phyloP scores from a whole-genome alignment of 1,140 invertebrate genomes.

The Battus philenor region DNA sequence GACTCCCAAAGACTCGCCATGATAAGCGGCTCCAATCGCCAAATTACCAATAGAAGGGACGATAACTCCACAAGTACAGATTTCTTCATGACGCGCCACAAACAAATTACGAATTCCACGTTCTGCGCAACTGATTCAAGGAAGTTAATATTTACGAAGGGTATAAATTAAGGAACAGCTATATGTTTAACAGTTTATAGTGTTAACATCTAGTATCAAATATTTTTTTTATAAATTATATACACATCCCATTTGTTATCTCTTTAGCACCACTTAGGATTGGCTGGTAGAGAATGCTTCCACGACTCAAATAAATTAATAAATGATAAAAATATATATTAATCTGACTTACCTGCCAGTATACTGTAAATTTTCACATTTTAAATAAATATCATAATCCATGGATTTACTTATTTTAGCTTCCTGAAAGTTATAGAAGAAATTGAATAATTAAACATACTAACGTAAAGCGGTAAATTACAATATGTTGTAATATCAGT shows the following conservation, averaged over 20 bases:
- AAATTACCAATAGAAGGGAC: slow-evolving; percentile 55
- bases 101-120: slow-evolving; percentile 54
- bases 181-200: no score
- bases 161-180: no score
- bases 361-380: slow-evolving; percentile 67
- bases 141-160: not conserved
- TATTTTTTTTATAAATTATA: no score
- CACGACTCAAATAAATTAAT: no score
- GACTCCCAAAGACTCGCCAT: slow-evolving; percentile 40
- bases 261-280: no score
- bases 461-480: no score
- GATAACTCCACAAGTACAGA: slow-evolving; percentile 36
- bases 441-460: not conserved
- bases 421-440: slow-evolving; percentile 40
- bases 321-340: no score
- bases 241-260: no score
- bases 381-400: slow-evolving; percentile 65
- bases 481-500: not conserved
- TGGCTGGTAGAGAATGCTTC: no score
- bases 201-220: no score
- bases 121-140: slow-evolving; percentile 45
- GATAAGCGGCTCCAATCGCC: slow-evolving; percentile 54
- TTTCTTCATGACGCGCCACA: slow-evolving; percentile 30
- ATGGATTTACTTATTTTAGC: slow-evolving; percentile 64
- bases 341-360: slow-evolving; percentile 50